These are phyloP conservation scores for Ictalurus furcatus DNA, from an alignment of 2,113 vertebrate genomes.

Conservation along the genomic window DNA sequence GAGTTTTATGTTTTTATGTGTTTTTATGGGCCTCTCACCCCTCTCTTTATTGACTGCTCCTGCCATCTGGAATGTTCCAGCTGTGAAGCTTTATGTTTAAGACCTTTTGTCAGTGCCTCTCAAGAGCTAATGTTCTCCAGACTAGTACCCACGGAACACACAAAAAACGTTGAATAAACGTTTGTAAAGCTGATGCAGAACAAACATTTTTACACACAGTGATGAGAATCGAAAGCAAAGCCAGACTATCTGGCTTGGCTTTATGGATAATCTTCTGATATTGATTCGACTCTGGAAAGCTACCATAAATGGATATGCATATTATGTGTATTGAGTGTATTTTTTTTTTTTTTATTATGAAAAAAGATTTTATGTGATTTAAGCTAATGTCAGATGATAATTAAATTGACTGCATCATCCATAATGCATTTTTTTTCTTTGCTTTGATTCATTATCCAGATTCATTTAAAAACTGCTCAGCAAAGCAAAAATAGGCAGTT, in stretches of 20 bases:
- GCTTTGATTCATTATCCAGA: constrained; percentile 10
- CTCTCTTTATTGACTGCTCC: constrained; percentile 67
- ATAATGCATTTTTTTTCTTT: neutral
- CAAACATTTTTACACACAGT: neutral
- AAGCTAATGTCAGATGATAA: neutral
- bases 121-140: constrained; percentile 41
- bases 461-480: constrained; percentile 10
- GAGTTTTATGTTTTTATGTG: constrained; percentile 57
- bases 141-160: constrained; percentile 27
- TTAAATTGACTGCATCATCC: neutral
- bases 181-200: constrained; percentile 16
- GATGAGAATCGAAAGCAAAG: constrained; percentile 9
- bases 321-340: neutral
- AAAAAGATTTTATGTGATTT: neutral
- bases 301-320: neutral
- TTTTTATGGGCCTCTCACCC: constrained; percentile 62
- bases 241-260: neutral
- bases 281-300: neutral
- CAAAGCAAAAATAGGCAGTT: neutral
- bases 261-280: constrained; percentile 7
- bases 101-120: constrained; percentile 52
- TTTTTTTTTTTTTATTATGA: neutral
- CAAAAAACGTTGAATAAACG: constrained; percentile 17
- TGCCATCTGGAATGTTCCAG: constrained; percentile 68
- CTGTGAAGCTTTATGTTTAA: constrained; percentile 59